Base-by-base conservation (phyloP, 1,140 invertebrate species). In the Himalopsyche phryganea region DNA sequence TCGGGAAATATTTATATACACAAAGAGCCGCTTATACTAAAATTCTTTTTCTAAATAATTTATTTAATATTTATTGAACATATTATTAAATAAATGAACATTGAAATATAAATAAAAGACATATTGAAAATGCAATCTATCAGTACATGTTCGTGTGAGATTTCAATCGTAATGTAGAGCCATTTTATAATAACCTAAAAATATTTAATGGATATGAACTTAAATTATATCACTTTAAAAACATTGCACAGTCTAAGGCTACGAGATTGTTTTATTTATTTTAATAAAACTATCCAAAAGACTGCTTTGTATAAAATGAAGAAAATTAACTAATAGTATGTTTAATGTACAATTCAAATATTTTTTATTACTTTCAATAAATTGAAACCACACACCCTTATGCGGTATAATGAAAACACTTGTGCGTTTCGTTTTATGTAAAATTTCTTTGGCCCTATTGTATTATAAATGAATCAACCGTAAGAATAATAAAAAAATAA, bases 401-500 rank as follows among this genome's bases (percentile, higher is more conserved):
- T 28, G 23, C 9, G 23, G 32, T 50, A 54, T 45, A 45, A 33
- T 35, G 48, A 46, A 58, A 54, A 58, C 50, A 61, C 50, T 61
- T 62, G 60, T 62, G 60, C 60, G 56, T 54, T 35, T 53, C 44
- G 40, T 56, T 59, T 41, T 17, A 13, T 28, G 13, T 32, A 23
- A 41, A 49, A 6, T 45, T 49, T 56, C 54, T 56, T 56, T 56
- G 54, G 54, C 54, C 36, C 54, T 49, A 49, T 32, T 44, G 13
- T 38, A 46, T 47, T 44, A 53, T 46, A n/a, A n/a, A 40, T n/a
- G 15, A 40, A 33, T 45, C 20, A 35, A 45, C 40, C 4, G 17
- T 53, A 33, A 45, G 35, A 33, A 46, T 47, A 45, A 53, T 36
- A 50, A 55, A 55, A 46, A 20, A 55, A 44, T 40, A 46, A 19